Evolutionary conservation across 37 sponge, comb jelly and placozoan species (phyloP).

Genomic region (Halichondria panicea): DNA sequence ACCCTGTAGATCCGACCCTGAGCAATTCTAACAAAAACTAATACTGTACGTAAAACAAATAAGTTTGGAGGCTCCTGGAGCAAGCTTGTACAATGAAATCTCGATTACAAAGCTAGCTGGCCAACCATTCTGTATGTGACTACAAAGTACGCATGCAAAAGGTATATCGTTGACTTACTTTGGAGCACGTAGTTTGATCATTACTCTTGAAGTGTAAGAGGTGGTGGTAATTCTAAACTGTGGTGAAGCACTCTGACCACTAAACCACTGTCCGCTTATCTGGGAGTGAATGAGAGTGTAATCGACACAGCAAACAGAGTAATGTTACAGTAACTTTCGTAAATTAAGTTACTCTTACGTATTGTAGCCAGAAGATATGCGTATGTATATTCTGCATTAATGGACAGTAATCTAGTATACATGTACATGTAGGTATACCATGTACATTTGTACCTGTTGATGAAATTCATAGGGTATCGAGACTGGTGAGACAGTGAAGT

Average conservation of each 20-base stretch:
- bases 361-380: too few species aligned
- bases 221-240: constrained; percentile 34
- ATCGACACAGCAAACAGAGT: not conserved
- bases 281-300: not conserved
- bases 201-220: constrained; percentile 1
- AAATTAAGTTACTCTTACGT: not conserved
- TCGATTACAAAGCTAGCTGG: too few species aligned
- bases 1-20: too few species aligned
- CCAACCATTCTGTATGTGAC: too few species aligned
- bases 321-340: constrained; percentile 1
- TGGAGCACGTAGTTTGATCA: constrained; percentile 50
- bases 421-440: not conserved
- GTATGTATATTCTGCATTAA: not conserved
- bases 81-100: too few species aligned
- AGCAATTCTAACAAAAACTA: too few species aligned
- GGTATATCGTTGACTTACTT: constrained; percentile 12
- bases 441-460: constrained; percentile 27
- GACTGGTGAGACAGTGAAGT: constrained; percentile 31
- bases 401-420: not conserved
- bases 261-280: constrained; percentile 40
- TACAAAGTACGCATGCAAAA: not conserved
- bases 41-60: too few species aligned
- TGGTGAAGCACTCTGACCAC: constrained; percentile 3
- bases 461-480: constrained; percentile 38
- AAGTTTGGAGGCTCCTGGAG: too few species aligned